phyloP scores from a whole-genome alignment of 2,888 invertebrate species.

The Cistogaster globosa region DNA sequence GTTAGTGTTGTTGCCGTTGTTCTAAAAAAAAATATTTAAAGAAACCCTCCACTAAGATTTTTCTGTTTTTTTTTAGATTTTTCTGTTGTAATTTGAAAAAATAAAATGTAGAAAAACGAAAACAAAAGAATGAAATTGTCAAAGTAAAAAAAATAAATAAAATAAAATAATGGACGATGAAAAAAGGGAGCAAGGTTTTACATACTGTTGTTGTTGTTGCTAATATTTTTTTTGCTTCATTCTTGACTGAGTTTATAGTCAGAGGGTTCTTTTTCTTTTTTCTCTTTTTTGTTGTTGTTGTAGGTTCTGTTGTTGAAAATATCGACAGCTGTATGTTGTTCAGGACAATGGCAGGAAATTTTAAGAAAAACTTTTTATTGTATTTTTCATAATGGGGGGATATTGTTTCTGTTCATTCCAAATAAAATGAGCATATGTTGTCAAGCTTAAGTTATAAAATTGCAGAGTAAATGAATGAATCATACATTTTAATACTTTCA shows the following conservation, averaged over 20 bases:
- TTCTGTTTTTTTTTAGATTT: slow-evolving; percentile 30
- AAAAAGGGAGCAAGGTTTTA: slow-evolving; percentile 65
- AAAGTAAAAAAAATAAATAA: slow-evolving; percentile 30
- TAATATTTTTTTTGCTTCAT: slow-evolving; percentile 32
- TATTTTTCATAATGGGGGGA: slow-evolving; percentile 61
- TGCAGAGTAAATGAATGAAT: slow-evolving; percentile 15
- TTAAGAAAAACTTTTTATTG: slow-evolving; percentile 66
- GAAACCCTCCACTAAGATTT: slow-evolving; percentile 57
- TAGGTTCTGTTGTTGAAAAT: slow-evolving; percentile 59
- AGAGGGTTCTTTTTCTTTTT: slow-evolving; percentile 38
- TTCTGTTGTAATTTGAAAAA: slow-evolving; percentile 61
- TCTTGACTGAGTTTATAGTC: slow-evolving; percentile 39
- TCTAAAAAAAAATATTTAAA: slow-evolving; percentile 38
- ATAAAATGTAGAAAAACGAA: slow-evolving; percentile 45
- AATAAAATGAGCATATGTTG: slow-evolving; percentile 43
- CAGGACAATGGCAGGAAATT: slow-evolving; percentile 70
- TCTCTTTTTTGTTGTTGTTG: background rate
- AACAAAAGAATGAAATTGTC: slow-evolving; percentile 56
- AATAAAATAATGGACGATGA: slow-evolving; percentile 29
- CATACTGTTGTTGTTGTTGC: slow-evolving; percentile 13
- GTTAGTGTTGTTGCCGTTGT: slow-evolving; percentile 42
- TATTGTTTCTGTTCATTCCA: slow-evolving; percentile 23
- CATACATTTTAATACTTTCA: slow-evolving; percentile 18
- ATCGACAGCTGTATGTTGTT: slow-evolving; percentile 67
- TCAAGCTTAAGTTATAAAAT: slow-evolving; percentile 18